Evolutionary conservation across 2,113 vertebrate species (phyloP).

Genomic region (Mormyrus lacerda): DNA sequence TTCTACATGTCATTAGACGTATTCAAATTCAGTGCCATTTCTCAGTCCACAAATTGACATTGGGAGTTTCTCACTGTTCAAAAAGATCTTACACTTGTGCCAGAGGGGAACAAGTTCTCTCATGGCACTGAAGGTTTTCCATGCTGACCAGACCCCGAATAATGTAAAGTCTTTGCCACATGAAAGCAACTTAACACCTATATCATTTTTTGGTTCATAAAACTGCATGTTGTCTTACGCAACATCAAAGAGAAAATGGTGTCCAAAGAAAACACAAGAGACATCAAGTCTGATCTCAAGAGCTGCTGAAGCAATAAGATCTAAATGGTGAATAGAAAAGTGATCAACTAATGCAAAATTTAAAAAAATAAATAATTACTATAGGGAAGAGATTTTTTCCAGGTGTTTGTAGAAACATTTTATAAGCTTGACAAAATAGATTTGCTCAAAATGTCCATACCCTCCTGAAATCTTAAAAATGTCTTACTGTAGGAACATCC

Average conservation of each 20-base stretch:
- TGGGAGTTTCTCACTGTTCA: background rate
- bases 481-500: background rate
- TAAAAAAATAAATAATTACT: background rate
- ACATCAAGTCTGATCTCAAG: background rate
- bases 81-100: background rate
- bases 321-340: background rate
- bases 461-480: background rate
- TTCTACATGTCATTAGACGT: conserved; percentile 49
- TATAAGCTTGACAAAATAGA: background rate
- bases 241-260: background rate
- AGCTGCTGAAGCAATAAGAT: background rate
- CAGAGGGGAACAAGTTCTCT: background rate
- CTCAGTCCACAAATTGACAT: conserved; percentile 33
- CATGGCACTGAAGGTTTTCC: background rate
- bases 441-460: background rate
- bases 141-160: background rate
- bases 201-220: background rate
- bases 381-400: background rate
- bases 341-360: background rate
- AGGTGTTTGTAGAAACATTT: background rate
- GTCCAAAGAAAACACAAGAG: background rate
- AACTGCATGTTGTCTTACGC: background rate
- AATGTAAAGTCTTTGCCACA: background rate
- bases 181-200: background rate
- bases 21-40: conserved; percentile 44